These are phyloP conservation scores for Acrossocheilus fasciatus DNA, from an alignment of 2,797 vertebrate genomes.

Conservation along the genomic window DNA sequence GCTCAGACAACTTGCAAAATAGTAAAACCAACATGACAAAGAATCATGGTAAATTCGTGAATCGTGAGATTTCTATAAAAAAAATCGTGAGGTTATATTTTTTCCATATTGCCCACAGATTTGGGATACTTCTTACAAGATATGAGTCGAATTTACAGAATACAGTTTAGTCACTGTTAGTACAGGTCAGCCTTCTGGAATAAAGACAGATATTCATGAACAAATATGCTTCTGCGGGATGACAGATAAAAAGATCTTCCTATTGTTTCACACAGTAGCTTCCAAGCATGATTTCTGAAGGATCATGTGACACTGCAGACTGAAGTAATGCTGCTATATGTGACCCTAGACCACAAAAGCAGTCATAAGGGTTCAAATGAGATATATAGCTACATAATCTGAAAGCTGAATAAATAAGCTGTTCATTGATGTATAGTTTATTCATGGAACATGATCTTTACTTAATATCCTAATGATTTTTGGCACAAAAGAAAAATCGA, in stretches of 20 bases:
- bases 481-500: background rate
- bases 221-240: constrained; percentile 47
- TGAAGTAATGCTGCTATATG: background rate
- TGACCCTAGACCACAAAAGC: background rate
- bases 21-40: no score
- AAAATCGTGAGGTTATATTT: no score
- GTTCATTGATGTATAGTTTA: background rate
- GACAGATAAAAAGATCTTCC: constrained; percentile 54
- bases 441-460: no score
- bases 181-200: constrained; percentile 28
- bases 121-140: background rate
- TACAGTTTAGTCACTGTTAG: background rate
- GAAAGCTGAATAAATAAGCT: background rate
- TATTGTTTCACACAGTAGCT: constrained; percentile 61
- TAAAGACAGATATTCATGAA: constrained; percentile 47
- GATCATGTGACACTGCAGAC: background rate
- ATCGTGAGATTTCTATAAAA: no score
- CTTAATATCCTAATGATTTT: background rate
- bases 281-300: constrained; percentile 1
- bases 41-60: no score
- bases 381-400: background rate
- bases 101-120: background rate
- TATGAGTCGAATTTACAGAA: background rate
- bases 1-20: no score
- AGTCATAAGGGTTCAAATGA: background rate